Percentiles rank a stretch among this genome's conserved stretches.
These are phyloP conservation scores for Ptychobarbus kaznakovi DNA, from an alignment of 2,797 vertebrate genomes.

Conservation along the genomic window DNA sequence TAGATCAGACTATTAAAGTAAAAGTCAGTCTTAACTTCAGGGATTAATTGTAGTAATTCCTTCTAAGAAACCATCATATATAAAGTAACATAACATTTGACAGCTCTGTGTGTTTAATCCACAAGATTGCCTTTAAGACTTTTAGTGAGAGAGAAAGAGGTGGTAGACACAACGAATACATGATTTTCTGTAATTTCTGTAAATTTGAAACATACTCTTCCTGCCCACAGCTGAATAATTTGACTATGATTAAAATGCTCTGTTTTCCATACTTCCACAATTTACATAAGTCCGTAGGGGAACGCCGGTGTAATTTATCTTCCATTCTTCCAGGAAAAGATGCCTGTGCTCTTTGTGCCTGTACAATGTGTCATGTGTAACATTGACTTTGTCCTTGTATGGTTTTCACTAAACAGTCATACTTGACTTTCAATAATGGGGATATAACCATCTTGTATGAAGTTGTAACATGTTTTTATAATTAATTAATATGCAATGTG, in stretches of 20 bases:
- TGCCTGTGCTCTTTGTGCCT: constrained; percentile 1
- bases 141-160: constrained; percentile 37
- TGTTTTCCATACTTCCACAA: constrained; percentile 34
- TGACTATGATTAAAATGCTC: constrained; percentile 45
- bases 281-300: constrained; percentile 8
- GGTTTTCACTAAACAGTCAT: background rate
- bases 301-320: constrained; percentile 28
- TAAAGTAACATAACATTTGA: constrained; percentile 24
- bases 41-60: constrained; percentile 20
- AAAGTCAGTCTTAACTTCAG: constrained; percentile 10
- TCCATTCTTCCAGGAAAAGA: constrained; percentile 30
- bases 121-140: constrained; percentile 45
- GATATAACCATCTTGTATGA: background rate
- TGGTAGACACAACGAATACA: constrained; percentile 26
- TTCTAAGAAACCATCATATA: constrained; percentile 17
- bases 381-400: constrained; percentile 25
- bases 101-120: constrained; percentile 15
- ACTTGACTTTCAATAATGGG: background rate
- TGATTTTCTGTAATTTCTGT: constrained; percentile 24
- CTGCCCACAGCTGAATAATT: constrained; percentile 23
- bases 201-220: constrained; percentile 29
- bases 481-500: background rate
- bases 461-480: background rate
- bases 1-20: constrained; percentile 19
- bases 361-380: background rate